These are phyloP conservation scores for Dendropsophus ebraccatus DNA, from an alignment of 2,113 vertebrate species.

Conservation along the genomic window DNA sequence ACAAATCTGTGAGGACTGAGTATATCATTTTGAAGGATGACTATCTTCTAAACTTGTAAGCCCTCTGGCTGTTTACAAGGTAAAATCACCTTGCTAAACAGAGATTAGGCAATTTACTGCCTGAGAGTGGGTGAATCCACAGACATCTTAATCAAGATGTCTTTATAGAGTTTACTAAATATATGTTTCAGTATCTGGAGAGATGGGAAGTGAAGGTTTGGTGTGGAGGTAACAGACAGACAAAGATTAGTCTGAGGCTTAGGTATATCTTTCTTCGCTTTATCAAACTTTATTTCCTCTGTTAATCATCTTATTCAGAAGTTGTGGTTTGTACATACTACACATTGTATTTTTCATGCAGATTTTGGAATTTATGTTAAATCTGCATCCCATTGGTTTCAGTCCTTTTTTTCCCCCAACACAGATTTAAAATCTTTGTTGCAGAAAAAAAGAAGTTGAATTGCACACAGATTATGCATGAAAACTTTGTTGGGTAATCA, in stretches of 20 bases:
- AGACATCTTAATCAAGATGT: slow-evolving; percentile 60
- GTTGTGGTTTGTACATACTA: no score
- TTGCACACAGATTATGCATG: no score
- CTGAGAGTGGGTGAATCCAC: slow-evolving; percentile 49
- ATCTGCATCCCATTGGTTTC: no score
- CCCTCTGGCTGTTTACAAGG: slow-evolving; percentile 60
- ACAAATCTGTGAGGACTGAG: slow-evolving; percentile 53
- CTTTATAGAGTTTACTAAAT: slow-evolving; percentile 55
- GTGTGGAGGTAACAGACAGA: background rate
- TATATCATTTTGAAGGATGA: slow-evolving; percentile 57
- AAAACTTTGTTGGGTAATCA: no score
- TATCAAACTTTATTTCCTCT: background rate
- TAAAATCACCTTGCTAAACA: slow-evolving; percentile 59
- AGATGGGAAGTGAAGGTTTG: slow-evolving; percentile 2
- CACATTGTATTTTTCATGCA: no score
- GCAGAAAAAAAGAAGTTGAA: no score
- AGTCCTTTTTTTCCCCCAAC: no score
- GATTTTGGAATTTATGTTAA: no score
- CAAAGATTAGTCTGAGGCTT: slow-evolving; percentile 12
- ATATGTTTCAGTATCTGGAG: slow-evolving; percentile 45
- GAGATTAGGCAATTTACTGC: slow-evolving; percentile 57
- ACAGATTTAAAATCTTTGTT: no score
- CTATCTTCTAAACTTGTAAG: slow-evolving; percentile 56
- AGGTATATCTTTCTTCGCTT: background rate
- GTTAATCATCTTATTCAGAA: no score